Base-by-base conservation (phyloP, 2,797 vertebrate species). In the Galagoides demidoff region DNA sequence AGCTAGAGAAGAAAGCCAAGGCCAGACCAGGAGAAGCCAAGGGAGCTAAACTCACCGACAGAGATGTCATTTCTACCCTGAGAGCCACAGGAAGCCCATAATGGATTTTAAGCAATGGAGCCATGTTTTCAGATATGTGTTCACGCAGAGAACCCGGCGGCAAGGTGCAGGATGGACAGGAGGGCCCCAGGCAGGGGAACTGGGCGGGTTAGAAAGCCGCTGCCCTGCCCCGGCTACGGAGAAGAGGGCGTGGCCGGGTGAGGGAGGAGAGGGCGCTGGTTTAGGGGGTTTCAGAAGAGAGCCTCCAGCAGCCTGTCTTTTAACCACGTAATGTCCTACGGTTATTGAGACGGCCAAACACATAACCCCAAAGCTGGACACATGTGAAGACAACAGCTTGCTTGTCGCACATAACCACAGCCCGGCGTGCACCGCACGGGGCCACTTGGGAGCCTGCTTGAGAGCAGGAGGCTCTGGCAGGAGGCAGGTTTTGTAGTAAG, bases 151-250 rank as follows among this genome's bases (percentile, higher is more conserved):
- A 66, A 6, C 7, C 71, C 17, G 14, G 29, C 0, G 16, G n/a
- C 11, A 0, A 6, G 25, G 34, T 16, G 7, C 20, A 7, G 8
- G 2, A 23, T 23, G 10, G 4, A 3, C 3, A 1, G 0, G 68
- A 83, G 39, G 49, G 25, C 45, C 2, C n/a, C 17, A 16, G 27
- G 22, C 16, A 3, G 14, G 31, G n/a, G n/a, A 14, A 43, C 0
- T 0, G 34, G 7, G 9, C 59, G 25, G 1, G 76, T 7, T n/a
- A 45, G 39, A 27, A 78, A 37, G 17, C 31, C 12, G 8, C 31
- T 31, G 17, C 29, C 31, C 8, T 6, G 20, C 16, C 5, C 39
- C 39, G n/a, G 71, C 39, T 19, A 25, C 16, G 49, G 93, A n/a
- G 43, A 49, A 29, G 34, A 17, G 5, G 23, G 6, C 0, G 0